phyloP scores from a whole-genome alignment of 2,888 invertebrate genomes.

The Bombylius discolor region DNA sequence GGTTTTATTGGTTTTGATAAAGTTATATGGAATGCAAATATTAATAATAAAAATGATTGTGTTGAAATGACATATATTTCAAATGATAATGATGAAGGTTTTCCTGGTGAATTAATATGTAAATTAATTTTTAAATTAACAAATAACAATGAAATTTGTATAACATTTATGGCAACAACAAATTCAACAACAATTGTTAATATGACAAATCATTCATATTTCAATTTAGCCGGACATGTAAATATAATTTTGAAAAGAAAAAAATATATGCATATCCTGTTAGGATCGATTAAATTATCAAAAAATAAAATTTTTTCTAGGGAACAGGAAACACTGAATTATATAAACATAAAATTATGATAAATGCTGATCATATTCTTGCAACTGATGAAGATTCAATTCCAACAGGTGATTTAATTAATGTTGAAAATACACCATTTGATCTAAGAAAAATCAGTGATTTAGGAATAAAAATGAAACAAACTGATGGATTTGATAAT shows the following conservation, averaged over 20 bases:
- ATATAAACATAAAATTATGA: conserved; percentile 53
- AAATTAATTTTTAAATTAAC: conserved; percentile 58
- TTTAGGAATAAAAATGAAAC: conserved; percentile 52
- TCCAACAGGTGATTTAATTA: conserved; percentile 56
- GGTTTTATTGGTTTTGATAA: conserved; percentile 75
- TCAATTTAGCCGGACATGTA: conserved; percentile 80
- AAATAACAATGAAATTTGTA: conserved; percentile 57
- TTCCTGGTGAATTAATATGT: conserved; percentile 68
- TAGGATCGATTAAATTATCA: neutral
- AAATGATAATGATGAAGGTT: conserved; percentile 72
- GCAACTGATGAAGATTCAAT: conserved; percentile 55
- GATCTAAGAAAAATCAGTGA: conserved; percentile 57
- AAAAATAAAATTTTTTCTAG: conserved; percentile 27
- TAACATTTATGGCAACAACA: conserved; percentile 62
- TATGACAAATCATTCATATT: conserved; percentile 78
- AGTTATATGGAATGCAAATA: conserved; percentile 48
- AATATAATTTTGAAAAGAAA: neutral
- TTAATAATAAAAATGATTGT: conserved; percentile 20
- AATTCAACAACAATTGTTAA: conserved; percentile 73
- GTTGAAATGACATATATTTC: conserved; percentile 65
- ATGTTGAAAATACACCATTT: conserved; percentile 56
- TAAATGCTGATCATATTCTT: conserved; percentile 67
- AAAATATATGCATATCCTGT: neutral
- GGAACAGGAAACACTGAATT: conserved; percentile 47
- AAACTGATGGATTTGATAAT: conserved; percentile 64